A percentile compares a stretch with the other conserved stretches of the same genome.
phyloP scores from a whole-genome alignment of 1,140 invertebrate genomes.

The Diabrotica undecimpunctata region DNA sequence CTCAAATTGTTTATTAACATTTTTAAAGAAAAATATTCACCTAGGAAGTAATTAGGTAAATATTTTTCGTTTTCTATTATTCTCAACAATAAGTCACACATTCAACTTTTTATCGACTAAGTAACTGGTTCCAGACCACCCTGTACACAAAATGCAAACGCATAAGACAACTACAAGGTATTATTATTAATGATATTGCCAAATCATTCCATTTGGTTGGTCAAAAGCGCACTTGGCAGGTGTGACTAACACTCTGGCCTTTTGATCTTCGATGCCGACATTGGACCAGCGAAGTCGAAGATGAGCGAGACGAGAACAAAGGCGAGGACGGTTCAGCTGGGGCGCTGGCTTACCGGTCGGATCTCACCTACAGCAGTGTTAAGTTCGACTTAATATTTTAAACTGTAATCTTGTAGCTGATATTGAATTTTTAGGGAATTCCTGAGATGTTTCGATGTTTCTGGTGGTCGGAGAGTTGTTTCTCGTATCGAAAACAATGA shows the following conservation, averaged over 20 bases:
- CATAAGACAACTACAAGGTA: conserved; percentile 30
- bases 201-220: conserved; percentile 44
- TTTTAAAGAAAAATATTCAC: too few relatives aligned
- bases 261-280: conserved; percentile 43
- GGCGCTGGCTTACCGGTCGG: conserved; percentile 23
- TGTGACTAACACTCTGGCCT: conserved; percentile 43
- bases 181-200: conserved; percentile 46
- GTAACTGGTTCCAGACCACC: conserved; percentile 16
- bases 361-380: conserved; percentile 44
- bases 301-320: neutral
- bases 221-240: conserved; percentile 40
- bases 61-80: too few relatives aligned
- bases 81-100: too few relatives aligned
- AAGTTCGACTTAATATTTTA: conserved; percentile 41
- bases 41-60: too few relatives aligned
- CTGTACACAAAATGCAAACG: conserved; percentile 27
- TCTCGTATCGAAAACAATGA: neutral
- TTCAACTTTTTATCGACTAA: neutral
- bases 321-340: conserved; percentile 16
- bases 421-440: conserved; percentile 42
- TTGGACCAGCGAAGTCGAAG: conserved; percentile 25
- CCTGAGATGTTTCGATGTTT: conserved; percentile 32
- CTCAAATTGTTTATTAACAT: too few relatives aligned
- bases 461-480: neutral
- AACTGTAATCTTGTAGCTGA: conserved; percentile 41